phyloP scores from a whole-genome alignment of 2,888 invertebrate genomes.

The Melipona bicolor region DNA sequence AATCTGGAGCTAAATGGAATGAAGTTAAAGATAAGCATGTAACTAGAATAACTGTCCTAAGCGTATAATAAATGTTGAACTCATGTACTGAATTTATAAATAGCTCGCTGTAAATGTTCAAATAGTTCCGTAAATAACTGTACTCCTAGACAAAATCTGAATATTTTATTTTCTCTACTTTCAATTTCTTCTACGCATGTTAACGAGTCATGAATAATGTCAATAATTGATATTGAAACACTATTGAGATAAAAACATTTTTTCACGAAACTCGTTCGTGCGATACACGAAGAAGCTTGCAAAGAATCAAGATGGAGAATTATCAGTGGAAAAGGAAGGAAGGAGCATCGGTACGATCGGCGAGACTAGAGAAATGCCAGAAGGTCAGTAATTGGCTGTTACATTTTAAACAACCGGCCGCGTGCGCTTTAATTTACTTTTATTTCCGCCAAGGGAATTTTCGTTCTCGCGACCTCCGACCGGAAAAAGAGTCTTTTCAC shows the following conservation, averaged over 20 bases:
- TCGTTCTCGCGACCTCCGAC: slow-evolving; percentile 56
- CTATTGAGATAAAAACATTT: neutral
- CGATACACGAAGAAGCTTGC: neutral
- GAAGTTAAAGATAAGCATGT: too few species aligned
- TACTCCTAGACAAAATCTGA: too few species aligned
- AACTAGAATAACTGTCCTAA: too few species aligned
- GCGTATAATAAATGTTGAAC: too few species aligned
- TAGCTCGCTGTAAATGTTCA: too few species aligned
- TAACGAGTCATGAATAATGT: neutral
- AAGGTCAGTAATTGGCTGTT: slow-evolving; percentile 77
- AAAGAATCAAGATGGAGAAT: slow-evolving; percentile 26
- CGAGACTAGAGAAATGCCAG: slow-evolving; percentile 41
- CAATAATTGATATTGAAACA: neutral
- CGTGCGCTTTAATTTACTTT: slow-evolving; percentile 79
- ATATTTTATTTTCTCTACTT: too few species aligned
- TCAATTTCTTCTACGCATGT: too few species aligned
- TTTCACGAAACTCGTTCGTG: neutral
- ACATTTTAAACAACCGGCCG: slow-evolving; percentile 76
- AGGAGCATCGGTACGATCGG: slow-evolving; percentile 60
- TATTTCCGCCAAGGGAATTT: slow-evolving; percentile 77
- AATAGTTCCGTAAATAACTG: too few species aligned
- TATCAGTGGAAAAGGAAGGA: slow-evolving; percentile 44
- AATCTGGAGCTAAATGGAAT: too few species aligned
- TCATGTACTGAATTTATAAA: too few species aligned
- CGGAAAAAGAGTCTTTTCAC: slow-evolving; percentile 45